phyloP scores from a whole-genome alignment of 92 coral and sea anemone genomes.

The Siderastrea radians region DNA sequence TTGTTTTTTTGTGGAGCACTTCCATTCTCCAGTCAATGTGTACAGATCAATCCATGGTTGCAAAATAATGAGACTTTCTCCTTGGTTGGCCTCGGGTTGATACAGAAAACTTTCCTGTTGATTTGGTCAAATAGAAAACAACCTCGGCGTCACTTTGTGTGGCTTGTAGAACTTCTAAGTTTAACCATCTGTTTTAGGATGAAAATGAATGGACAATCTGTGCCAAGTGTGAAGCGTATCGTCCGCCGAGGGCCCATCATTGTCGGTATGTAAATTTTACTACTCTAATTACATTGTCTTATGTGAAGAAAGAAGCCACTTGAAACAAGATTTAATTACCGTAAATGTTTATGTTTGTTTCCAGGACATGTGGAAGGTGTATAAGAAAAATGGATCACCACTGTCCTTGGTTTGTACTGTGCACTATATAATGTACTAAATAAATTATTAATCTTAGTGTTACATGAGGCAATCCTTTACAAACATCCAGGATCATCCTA shows the following conservation, averaged over 20 bases:
- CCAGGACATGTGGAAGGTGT: conserved; percentile 93
- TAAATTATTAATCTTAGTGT: not conserved
- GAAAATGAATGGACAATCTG: conserved; percentile 96
- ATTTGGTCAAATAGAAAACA: no score
- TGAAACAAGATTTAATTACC: no score
- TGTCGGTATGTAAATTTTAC: conserved; percentile 63
- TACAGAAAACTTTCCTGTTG: no score
- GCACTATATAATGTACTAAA: not conserved
- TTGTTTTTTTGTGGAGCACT: no score
- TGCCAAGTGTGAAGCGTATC: conserved; percentile 96
- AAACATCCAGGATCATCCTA: no score
- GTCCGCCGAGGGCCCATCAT: conserved; percentile 99
- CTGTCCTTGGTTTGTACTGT: conserved; percentile 88
- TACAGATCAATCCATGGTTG: no score
- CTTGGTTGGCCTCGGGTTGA: no score
- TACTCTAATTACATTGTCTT: not conserved
- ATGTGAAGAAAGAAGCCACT: no score
- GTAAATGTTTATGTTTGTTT: not conserved
- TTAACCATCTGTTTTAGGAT: conserved; percentile 39
- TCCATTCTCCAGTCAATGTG: no score
- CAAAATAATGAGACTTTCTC: no score
- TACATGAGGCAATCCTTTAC: no score
- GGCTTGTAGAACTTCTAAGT: not conserved
- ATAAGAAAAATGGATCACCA: conserved; percentile 98
- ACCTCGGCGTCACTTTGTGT: no score